These are phyloP conservation scores for Streptopelia turtur DNA, from an alignment of 2,797 vertebrate species.

Conservation along the genomic window DNA sequence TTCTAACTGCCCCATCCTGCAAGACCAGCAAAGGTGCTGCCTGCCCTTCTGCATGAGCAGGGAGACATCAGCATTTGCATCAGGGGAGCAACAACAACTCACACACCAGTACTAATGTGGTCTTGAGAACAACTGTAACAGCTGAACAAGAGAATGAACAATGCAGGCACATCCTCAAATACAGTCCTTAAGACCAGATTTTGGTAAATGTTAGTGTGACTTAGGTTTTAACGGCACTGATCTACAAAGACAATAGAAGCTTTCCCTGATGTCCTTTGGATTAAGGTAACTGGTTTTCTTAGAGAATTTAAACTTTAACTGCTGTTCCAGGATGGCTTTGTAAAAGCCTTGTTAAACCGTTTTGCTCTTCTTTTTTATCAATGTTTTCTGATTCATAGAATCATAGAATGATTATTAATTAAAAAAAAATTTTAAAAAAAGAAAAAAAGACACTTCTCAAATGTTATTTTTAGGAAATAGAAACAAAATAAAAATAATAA, in stretches of 20 bases:
- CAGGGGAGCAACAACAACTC: background rate
- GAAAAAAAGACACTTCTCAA: background rate
- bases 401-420: background rate
- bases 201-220: background rate
- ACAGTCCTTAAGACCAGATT: background rate
- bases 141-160: background rate
- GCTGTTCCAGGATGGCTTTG: background rate
- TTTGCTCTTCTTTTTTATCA: background rate
- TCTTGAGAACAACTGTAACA: accelerated
- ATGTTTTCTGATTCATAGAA: background rate
- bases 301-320: background rate
- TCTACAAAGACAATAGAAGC: background rate
- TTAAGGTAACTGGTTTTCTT: background rate
- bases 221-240: background rate
- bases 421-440: too few species aligned
- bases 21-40: background rate
- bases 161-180: background rate
- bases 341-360: background rate
- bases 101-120: accelerated
- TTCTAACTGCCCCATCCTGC: background rate
- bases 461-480: background rate
- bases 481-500: background rate
- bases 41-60: background rate
- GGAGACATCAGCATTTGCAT: accelerated
- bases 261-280: background rate